Conservation (phyloP, 2,113 vertebrate genomes). For the Ancistrus triradiatus region DNA sequence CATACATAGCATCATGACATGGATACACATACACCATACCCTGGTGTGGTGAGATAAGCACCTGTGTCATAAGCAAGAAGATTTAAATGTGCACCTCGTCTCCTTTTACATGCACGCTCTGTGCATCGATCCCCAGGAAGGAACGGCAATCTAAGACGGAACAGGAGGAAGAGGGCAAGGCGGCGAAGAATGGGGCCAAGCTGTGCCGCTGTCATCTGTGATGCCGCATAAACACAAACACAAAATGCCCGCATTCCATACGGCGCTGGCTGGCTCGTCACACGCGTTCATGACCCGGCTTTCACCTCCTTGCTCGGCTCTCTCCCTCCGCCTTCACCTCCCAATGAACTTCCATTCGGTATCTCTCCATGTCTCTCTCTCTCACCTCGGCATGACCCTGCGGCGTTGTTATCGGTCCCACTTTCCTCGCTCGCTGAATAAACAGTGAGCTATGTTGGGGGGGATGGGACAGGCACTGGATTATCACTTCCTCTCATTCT, state of each 20-base stretch:
- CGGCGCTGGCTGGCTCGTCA: conserved; percentile 31
- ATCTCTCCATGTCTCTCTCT: conserved; percentile 55
- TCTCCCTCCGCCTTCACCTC: conserved; percentile 76
- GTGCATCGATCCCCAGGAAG: background rate
- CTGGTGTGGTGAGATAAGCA: conserved; percentile 27
- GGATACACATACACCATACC: conserved; percentile 9
- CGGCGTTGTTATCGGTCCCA: conserved; percentile 45
- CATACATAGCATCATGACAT: conserved; percentile 13
- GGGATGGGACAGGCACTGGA: conserved; percentile 30
- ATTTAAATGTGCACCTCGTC: conserved; percentile 34
- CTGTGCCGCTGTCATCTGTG: conserved; percentile 2
- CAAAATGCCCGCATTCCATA: conserved; percentile 37
- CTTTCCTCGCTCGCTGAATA: conserved; percentile 46
- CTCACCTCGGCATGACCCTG: conserved; percentile 75
- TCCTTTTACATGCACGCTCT: background rate
- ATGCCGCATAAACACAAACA: conserved; percentile 7
- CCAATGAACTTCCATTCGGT: conserved; percentile 78
- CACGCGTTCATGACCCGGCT: conserved; percentile 45
- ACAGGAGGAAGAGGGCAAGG: background rate
- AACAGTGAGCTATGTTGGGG: conserved; percentile 43
- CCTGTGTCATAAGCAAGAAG: conserved; percentile 27
- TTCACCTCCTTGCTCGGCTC: conserved; percentile 42
- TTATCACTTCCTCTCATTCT: conserved; percentile 59
- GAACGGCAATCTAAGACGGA: background rate
- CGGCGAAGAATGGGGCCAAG: background rate